These are phyloP conservation scores for Drosophila pseudoobscura DNA, from an alignment of 1,140 invertebrate genomes.

Conservation along the genomic window DNA sequence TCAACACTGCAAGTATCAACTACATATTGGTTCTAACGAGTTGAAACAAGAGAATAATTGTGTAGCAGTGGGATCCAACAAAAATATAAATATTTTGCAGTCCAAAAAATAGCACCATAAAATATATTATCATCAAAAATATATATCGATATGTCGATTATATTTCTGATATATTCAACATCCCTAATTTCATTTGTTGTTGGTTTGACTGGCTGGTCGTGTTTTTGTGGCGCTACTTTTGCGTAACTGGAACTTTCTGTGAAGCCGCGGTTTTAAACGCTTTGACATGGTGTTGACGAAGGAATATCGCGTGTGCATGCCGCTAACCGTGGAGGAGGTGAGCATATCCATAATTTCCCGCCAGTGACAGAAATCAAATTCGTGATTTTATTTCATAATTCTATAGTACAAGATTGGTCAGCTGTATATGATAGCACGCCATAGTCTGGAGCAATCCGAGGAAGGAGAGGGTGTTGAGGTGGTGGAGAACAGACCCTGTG, in stretches of 20 bases:
- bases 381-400: conserved; percentile 35
- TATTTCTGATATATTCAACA: too few species aligned
- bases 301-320: conserved; percentile 97
- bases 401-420: conserved; percentile 94
- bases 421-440: conserved; percentile 96
- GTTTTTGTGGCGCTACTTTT: conserved; percentile 26
- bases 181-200: too few species aligned
- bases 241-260: conserved; percentile 47
- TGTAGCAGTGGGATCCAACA: too few species aligned
- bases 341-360: conserved; percentile 26
- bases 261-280: conserved; percentile 5
- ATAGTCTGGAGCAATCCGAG: conserved; percentile 95
- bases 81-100: too few species aligned
- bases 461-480: conserved; percentile 97
- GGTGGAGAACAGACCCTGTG: conserved; percentile 91
- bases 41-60: too few species aligned
- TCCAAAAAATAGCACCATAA: too few species aligned
- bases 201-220: neutral
- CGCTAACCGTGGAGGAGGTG: conserved; percentile 95
- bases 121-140: too few species aligned
- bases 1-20: too few species aligned
- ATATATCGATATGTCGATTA: too few species aligned
- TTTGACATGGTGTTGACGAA: conserved; percentile 85
- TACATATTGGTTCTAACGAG: too few species aligned
- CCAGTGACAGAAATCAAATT: neutral